phyloP scores from a whole-genome alignment of 2,113 vertebrate genomes.

The Glaucomys volans region DNA sequence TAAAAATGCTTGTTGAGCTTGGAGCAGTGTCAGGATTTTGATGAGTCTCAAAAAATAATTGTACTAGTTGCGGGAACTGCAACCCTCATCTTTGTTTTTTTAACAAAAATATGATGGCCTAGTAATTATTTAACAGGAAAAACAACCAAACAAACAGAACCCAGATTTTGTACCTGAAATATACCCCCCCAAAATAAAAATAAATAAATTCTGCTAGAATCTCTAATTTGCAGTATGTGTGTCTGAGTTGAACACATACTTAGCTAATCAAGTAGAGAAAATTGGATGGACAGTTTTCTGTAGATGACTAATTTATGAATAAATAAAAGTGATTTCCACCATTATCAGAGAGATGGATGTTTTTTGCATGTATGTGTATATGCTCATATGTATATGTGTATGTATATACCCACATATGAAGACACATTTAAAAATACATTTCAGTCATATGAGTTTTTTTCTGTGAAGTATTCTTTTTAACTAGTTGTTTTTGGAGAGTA shows the following conservation, averaged over 20 bases:
- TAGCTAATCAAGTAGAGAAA: constrained; percentile 42
- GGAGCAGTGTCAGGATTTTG: constrained; percentile 30
- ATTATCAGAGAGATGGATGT: background rate
- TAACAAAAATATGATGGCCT: background rate
- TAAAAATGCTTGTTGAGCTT: constrained; percentile 49
- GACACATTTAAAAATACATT: background rate
- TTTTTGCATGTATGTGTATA: background rate
- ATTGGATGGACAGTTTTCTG: background rate
- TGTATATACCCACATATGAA: background rate
- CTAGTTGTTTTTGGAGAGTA: background rate
- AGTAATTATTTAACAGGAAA: background rate
- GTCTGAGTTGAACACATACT: background rate
- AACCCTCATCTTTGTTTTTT: background rate
- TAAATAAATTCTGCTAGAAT: background rate
- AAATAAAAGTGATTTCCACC: background rate
- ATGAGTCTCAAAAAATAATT: constrained; percentile 29
- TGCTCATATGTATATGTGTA: background rate
- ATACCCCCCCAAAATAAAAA: background rate
- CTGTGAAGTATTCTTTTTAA: background rate
- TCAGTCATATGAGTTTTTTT: background rate
- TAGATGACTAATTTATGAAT: background rate
- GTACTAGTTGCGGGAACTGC: background rate
- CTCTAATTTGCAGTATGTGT: background rate
- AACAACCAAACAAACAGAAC: background rate
- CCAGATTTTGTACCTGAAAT: background rate